Base-by-base conservation (phyloP, 2,113 vertebrate genomes). In the Sminthopsis crassicaudata region DNA sequence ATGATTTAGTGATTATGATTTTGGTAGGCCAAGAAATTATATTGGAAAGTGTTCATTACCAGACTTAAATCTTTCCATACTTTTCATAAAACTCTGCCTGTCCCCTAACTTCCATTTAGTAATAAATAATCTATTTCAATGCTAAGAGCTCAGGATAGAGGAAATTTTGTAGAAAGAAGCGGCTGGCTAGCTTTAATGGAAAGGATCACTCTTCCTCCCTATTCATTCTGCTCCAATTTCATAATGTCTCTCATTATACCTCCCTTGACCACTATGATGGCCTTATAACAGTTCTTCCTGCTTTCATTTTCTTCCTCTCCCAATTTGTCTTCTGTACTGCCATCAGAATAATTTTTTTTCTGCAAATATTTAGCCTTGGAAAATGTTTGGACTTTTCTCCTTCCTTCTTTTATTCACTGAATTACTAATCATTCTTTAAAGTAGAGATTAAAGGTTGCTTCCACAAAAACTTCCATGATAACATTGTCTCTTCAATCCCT, bases 51-150 rank as follows among this genome's bases (percentile, higher is more conserved):
- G 94, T 50, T 16, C 89, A 24, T 46, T 46, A 94, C 93, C 93
- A 96, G 94, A 93, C 84, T 95, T 94, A 91, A 94, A 93, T 76
- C 90, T 90, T 19, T 0, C 25, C 67, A 84, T 23, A 42, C 36
- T 19, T 8, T 7, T 84, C n/a, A 84, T 42, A 42, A 84, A 84
- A 84, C 67, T 84, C 60, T 84, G n/a, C 36, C 67, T 84, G n/a
- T 84, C 19, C 67, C 67, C 67, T 84, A 84, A 84, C 19, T 36
- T 84, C 67, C 67, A 84, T 84, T 84, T 19, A n/a, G 67, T 42
- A 90, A 48, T 76, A 46, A 91, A 96, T 51, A 95, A n/a, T 46
- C 42, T 93, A 95, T 90, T 95, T 96, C 53, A 88, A 93, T 93
- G 55, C 95, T 42, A 27, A 97, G 90, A 54, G 24, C 27, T 94